Evolutionary conservation across 2,888 invertebrate genomes (phyloP).

Genomic region (Orthosia incerta): DNA sequence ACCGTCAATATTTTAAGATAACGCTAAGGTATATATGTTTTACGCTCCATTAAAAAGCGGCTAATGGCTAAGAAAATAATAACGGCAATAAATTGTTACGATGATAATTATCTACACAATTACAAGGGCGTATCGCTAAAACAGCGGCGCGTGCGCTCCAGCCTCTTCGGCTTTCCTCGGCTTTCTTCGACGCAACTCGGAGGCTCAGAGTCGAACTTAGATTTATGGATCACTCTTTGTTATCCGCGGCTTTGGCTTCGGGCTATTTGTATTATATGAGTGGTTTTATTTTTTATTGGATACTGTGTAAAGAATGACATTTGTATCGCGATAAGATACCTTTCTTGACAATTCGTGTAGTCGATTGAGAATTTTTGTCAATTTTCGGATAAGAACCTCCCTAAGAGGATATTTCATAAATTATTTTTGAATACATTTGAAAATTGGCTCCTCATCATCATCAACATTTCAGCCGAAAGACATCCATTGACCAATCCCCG

Average conservation of each 20-base stretch:
- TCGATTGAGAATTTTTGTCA: background rate
- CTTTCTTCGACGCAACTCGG: slow-evolving; percentile 53
- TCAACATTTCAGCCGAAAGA: no score
- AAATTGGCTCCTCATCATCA: no score
- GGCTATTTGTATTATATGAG: slow-evolving; percentile 57
- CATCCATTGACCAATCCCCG: no score
- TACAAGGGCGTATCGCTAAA: slow-evolving; percentile 66
- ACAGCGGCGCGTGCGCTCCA: slow-evolving; percentile 61
- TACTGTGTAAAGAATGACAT: slow-evolving; percentile 15
- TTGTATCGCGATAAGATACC: slow-evolving; percentile 3
- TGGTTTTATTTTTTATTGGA: slow-evolving; percentile 39
- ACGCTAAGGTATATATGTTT: slow-evolving; percentile 59
- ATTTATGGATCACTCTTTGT: slow-evolving; percentile 60
- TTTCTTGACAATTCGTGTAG: background rate
- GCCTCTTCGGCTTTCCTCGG: slow-evolving; percentile 61
- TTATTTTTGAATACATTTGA: no score
- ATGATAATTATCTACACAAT: slow-evolving; percentile 71
- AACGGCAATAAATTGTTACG: slow-evolving; percentile 66
- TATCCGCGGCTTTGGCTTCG: slow-evolving; percentile 45
- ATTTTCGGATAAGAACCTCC: no score
- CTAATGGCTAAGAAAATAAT: slow-evolving; percentile 68
- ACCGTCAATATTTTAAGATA: slow-evolving; percentile 61
- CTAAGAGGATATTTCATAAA: no score
- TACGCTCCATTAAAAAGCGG: slow-evolving; percentile 65
- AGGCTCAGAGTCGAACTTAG: slow-evolving; percentile 53